Evolutionary conservation across 1,140 invertebrate genomes (phyloP), one percentile per base, ranked within the genome.

Genomic region (Papilio machaon): DNA sequence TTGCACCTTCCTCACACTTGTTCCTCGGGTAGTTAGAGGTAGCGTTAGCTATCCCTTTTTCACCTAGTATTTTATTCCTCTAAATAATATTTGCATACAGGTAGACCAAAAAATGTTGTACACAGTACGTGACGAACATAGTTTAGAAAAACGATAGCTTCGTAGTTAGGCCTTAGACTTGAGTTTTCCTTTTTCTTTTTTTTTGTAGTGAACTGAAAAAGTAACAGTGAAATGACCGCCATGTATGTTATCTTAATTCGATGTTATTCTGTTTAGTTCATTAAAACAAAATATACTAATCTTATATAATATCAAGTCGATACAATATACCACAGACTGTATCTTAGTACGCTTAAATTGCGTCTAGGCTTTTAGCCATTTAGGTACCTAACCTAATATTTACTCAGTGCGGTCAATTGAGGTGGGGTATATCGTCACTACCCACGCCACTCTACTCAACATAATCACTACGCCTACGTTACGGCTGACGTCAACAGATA

Each of bases 371-470:
- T 15, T 70, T 70, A 35, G n/a, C 10, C 30, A 70, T 13, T 70
- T 35, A 70, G 3, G 64, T 70, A 35, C 64, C 64, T 79, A 60
- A 67, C 19, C 38, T 30, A 52, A 67, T 79, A 79, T 79, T 79
- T 79, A 67, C 38, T 79, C 77, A 60, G 38, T 79, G 77, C 58
- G 58, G 77, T 46, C 77, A 67, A 79, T 67, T 60, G n/a, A 47
- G 75, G 77, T 47, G 60, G 60, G 46, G 67, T 17, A 19, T 46
- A 47, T 47, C 77, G 77, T 79, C 38, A 38, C 58, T 43, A 58
- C 60, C 77, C 77, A 67, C 77, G 77, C 46, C 54, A 67, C 9
- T 35, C 11, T 70, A 70, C 64, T 70, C 30, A 70, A 38, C 30
- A 70, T 35, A 35, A 70, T 70, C 58, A 60, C 46, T n/a, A 79